These are phyloP conservation scores for Phyllotis vaccarum DNA, from an alignment of 2,797 vertebrate genomes.

Conservation along the genomic window DNA sequence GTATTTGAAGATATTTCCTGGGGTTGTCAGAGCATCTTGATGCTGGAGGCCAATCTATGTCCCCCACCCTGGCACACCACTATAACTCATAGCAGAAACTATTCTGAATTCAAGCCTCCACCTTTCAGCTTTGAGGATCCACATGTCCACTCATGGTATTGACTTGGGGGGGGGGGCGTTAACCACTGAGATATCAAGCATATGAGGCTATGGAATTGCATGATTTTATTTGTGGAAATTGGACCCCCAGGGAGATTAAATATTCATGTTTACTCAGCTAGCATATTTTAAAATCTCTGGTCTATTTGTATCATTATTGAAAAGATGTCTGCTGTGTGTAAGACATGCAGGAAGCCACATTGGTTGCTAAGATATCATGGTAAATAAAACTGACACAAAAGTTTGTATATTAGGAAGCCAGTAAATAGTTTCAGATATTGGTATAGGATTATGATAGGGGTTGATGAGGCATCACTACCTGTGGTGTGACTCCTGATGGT, in stretches of 20 bases:
- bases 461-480: not conserved
- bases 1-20: not conserved
- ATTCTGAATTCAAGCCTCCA: not conserved
- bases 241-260: conserved; percentile 11
- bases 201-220: not conserved
- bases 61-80: no score
- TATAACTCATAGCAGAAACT: not conserved
- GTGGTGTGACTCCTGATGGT: not conserved
- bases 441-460: not conserved
- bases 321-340: not conserved
- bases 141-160: not conserved
- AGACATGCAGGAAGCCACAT: not conserved
- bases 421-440: not conserved
- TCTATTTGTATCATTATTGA: not conserved
- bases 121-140: not conserved
- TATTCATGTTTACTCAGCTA: not conserved
- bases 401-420: not conserved
- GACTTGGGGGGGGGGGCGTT: not conserved
- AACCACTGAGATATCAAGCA: not conserved
- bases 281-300: conserved; percentile 18
- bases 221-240: not conserved
- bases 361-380: not conserved
- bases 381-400: not conserved
- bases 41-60: not conserved
- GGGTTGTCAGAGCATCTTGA: not conserved